These are phyloP conservation scores for Xestoiulus laeticollis DNA, from an alignment of 2,888 invertebrate species.

Conservation along the genomic window DNA sequence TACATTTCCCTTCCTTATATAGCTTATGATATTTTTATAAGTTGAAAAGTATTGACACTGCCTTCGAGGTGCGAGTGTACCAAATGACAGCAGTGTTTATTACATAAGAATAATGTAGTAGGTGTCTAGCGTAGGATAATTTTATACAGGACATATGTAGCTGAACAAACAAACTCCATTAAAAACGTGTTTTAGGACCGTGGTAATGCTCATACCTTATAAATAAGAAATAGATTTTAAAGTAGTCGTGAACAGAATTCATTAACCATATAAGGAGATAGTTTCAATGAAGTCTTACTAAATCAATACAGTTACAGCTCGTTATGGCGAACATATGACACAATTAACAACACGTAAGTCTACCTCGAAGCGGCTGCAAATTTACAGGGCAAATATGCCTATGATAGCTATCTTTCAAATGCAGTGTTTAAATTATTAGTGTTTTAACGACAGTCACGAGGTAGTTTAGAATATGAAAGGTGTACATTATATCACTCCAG, in stretches of 20 bases:
- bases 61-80: slow-evolving; percentile 8
- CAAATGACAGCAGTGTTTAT: slow-evolving; percentile 28
- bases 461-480: background rate
- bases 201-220: background rate
- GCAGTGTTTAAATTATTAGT: background rate
- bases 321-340: background rate
- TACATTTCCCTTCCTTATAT: background rate
- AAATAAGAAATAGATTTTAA: slow-evolving; percentile 5
- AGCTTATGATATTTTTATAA: background rate
- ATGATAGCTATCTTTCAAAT: background rate
- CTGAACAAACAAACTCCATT: slow-evolving; percentile 37
- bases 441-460: background rate
- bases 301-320: slow-evolving; percentile 32
- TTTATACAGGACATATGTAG: slow-evolving; percentile 29
- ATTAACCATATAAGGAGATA: slow-evolving; percentile 10
- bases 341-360: slow-evolving; percentile 14
- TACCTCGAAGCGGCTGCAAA: background rate
- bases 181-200: background rate
- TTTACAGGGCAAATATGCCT: background rate
- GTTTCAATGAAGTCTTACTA: background rate
- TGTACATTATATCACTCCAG: background rate
- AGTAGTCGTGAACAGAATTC: slow-evolving; percentile 22
- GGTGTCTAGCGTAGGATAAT: slow-evolving; percentile 28
- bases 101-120: background rate
- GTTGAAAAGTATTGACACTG: slow-evolving; percentile 23